These are phyloP conservation scores for Microctonus hyperodae DNA, from an alignment of 2,888 invertebrate species.

Conservation along the genomic window DNA sequence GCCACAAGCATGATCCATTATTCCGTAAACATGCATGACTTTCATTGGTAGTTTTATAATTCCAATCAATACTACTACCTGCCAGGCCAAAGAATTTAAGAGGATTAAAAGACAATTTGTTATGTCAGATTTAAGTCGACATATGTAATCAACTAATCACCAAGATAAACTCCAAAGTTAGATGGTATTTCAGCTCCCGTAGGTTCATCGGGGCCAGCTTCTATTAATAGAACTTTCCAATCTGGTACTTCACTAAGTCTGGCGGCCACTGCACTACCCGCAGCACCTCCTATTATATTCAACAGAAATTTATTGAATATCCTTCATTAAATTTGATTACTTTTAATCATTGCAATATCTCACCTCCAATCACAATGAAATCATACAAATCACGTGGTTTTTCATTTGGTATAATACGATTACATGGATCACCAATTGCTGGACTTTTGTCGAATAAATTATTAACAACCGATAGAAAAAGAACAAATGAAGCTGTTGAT, in stretches of 20 bases:
- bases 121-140: neutral
- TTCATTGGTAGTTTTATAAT: conserved; percentile 72
- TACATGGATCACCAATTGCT: conserved; percentile 62
- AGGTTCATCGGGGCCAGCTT: conserved; percentile 76
- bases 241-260: conserved; percentile 70
- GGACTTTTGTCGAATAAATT: conserved; percentile 37
- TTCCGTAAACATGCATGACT: conserved; percentile 66
- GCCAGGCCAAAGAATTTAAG: conserved; percentile 5
- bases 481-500: conserved; percentile 25
- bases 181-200: conserved; percentile 63
- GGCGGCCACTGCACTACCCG: conserved; percentile 70
- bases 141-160: conserved; percentile 40
- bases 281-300: conserved; percentile 65
- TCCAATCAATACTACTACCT: conserved; percentile 71
- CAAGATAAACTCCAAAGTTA: conserved; percentile 45
- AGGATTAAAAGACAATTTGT: neutral
- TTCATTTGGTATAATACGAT: conserved; percentile 63
- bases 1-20: conserved; percentile 69
- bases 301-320: neutral
- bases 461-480: conserved; percentile 44
- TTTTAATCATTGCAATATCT: conserved; percentile 8
- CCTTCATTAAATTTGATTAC: neutral
- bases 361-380: conserved; percentile 71
- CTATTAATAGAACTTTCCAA: conserved; percentile 73
- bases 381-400: conserved; percentile 66